Conservation (phyloP, 37 sponge, comb jelly and placozoan species). For the Cliona cf. orientalis region DNA sequence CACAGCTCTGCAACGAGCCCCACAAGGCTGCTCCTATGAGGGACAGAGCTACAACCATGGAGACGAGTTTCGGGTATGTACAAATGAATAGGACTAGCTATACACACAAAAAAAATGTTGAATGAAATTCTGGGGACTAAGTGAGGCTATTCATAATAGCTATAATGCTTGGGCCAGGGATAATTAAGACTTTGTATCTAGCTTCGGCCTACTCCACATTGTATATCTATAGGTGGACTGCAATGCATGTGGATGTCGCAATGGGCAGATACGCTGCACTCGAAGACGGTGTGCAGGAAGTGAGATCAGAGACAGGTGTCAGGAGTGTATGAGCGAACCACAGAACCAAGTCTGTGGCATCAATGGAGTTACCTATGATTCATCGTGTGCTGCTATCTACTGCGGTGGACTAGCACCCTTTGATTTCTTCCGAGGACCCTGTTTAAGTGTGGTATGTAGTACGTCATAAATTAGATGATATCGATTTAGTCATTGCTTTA, state of each 20-base stretch:
- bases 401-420: conserved; percentile 33
- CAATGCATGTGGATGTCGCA: conserved; percentile 46
- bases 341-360: conserved; percentile 31
- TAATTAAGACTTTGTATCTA: too few species aligned
- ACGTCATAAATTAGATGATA: background rate
- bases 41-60: background rate
- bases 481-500: background rate
- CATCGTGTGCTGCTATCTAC: conserved; percentile 37
- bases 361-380: conserved; percentile 47
- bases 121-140: too few species aligned
- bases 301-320: background rate
- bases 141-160: too few species aligned
- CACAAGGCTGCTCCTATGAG: background rate
- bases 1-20: background rate
- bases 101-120: too few species aligned
- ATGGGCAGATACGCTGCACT: conserved; percentile 46
- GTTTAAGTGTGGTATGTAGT: conserved; percentile 14
- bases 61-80: background rate
- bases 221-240: conserved; percentile 34
- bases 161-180: too few species aligned
- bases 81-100: too few species aligned
- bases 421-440: conserved; percentile 17
- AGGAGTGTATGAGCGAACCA: background rate
- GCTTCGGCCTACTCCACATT: too few species aligned
- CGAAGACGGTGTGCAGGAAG: background rate